These are phyloP conservation scores for Andrena praecox DNA, from an alignment of 2,888 invertebrate genomes.

Conservation along the genomic window DNA sequence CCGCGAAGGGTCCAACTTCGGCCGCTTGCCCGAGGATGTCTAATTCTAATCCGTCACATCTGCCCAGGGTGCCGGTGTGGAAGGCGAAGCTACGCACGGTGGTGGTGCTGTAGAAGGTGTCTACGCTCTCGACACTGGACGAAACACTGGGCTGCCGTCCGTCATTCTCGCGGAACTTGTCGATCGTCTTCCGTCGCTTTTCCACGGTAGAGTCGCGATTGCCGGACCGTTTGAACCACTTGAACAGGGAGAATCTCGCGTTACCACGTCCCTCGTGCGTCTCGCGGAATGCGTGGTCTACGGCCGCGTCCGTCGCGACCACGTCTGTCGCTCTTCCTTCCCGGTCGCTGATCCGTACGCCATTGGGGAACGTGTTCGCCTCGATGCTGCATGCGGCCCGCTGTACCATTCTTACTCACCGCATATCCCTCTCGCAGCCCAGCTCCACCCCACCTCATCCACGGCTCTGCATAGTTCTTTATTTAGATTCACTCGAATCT, in stretches of 20 bases:
- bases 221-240: slow-evolving; percentile 90
- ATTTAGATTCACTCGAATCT: slow-evolving; percentile 76
- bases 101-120: slow-evolving; percentile 90
- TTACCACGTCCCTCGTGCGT: slow-evolving; percentile 72
- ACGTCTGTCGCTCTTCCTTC: slow-evolving; percentile 59
- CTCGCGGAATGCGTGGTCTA: slow-evolving; percentile 36
- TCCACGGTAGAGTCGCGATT: slow-evolving; percentile 67
- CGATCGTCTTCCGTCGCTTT: slow-evolving; percentile 66
- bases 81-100: slow-evolving; percentile 91
- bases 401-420: slow-evolving; percentile 74
- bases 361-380: slow-evolving; percentile 73
- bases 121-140: slow-evolving; percentile 88
- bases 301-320: slow-evolving; percentile 50
- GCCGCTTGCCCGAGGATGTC: slow-evolving; percentile 69
- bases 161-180: slow-evolving; percentile 61
- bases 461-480: slow-evolving; percentile 72
- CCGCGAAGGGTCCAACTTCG: slow-evolving; percentile 79
- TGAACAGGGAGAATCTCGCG: slow-evolving; percentile 88
- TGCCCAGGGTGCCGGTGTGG: slow-evolving; percentile 85
- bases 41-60: slow-evolving; percentile 71
- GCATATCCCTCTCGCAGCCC: slow-evolving; percentile 64
- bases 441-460: slow-evolving; percentile 60
- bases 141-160: slow-evolving; percentile 72
- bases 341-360: slow-evolving; percentile 65
- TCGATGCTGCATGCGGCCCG: slow-evolving; percentile 68